These are phyloP conservation scores for Montipora capitata DNA, from an alignment of 92 coral and sea anemone species.

Conservation along the genomic window DNA sequence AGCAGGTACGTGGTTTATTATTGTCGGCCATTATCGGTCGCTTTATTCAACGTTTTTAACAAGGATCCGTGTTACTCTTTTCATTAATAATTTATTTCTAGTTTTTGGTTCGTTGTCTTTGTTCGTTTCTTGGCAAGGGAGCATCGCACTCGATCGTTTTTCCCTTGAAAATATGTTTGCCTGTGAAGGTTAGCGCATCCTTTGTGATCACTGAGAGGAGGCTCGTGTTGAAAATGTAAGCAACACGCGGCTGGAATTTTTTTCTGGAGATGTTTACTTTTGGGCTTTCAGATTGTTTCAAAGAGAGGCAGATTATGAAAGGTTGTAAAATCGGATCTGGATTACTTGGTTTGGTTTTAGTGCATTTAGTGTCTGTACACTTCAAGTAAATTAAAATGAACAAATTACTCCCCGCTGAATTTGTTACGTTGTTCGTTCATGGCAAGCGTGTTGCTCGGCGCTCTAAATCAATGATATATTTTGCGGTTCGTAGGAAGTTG, in stretches of 20 bases:
- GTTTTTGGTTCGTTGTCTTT: conserved; percentile 36
- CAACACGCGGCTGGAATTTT: conserved; percentile 20
- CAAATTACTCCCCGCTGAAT: conserved; percentile 28
- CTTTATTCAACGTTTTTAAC: conserved; percentile 26
- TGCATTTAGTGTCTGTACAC: not conserved
- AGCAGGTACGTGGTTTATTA: conserved; percentile 76
- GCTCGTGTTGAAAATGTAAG: conserved; percentile 49
- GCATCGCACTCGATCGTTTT: not conserved
- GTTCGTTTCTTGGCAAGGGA: conserved; percentile 20
- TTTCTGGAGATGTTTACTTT: not conserved
- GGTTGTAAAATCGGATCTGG: not conserved
- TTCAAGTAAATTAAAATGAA: conserved; percentile 1
- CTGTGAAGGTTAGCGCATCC: not conserved
- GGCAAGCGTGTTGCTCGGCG: conserved; percentile 2
- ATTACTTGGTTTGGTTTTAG: not conserved
- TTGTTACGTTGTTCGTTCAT: not conserved
- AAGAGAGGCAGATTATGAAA: conserved; percentile 8
- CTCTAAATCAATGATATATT: not conserved
- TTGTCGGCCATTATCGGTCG: conserved; percentile 36
- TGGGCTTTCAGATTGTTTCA: not conserved
- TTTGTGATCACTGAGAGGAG: conserved; percentile 1
- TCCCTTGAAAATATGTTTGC: not conserved
- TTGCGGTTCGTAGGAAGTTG: conserved; percentile 3
- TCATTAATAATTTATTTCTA: conserved; percentile 48
- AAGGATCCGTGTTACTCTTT: conserved; percentile 22